Conservation (phyloP, 2,113 vertebrate species). For the Corythoichthys intestinalis region DNA sequence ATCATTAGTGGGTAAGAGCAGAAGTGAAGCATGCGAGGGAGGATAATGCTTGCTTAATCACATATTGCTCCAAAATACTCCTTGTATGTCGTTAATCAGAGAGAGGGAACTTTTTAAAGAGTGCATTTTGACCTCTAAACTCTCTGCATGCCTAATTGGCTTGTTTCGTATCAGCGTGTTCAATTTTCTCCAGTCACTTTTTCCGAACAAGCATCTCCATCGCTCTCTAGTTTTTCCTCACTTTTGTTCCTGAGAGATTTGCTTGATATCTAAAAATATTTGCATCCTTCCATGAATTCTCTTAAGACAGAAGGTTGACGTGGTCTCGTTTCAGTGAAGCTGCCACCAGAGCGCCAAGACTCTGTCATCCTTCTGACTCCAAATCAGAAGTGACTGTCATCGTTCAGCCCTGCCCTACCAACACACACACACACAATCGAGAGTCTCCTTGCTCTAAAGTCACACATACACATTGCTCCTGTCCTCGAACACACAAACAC, state of each 20-base stretch:
- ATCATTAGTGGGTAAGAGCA: constrained; percentile 33
- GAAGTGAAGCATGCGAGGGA: constrained; percentile 8
- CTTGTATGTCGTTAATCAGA: constrained; percentile 43
- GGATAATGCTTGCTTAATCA: constrained; percentile 40
- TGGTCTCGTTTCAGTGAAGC: constrained; percentile 57
- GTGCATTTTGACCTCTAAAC: constrained; percentile 58
- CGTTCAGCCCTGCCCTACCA: constrained; percentile 12
- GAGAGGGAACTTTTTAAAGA: constrained; percentile 52
- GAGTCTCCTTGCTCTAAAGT: constrained; percentile 20
- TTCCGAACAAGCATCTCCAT: constrained; percentile 34
- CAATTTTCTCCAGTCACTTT: constrained; percentile 49
- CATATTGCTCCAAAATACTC: constrained; percentile 56
- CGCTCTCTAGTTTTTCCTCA: constrained; percentile 11
- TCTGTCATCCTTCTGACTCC: constrained; percentile 61
- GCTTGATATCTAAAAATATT: constrained; percentile 23
- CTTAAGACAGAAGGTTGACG: constrained; percentile 40
- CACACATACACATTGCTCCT: constrained; percentile 19
- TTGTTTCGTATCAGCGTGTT: constrained; percentile 62
- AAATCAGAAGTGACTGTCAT: constrained; percentile 68
- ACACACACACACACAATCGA: constrained; percentile 34
- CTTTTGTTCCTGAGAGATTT: constrained; percentile 26
- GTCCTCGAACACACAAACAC: constrained; percentile 39
- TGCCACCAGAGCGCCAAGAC: constrained; percentile 60
- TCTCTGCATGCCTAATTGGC: constrained; percentile 62
- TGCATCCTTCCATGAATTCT: constrained; percentile 54